Conservation (phyloP, 2,113 vertebrate genomes). For the Oncorhynchus tshawytscha region DNA sequence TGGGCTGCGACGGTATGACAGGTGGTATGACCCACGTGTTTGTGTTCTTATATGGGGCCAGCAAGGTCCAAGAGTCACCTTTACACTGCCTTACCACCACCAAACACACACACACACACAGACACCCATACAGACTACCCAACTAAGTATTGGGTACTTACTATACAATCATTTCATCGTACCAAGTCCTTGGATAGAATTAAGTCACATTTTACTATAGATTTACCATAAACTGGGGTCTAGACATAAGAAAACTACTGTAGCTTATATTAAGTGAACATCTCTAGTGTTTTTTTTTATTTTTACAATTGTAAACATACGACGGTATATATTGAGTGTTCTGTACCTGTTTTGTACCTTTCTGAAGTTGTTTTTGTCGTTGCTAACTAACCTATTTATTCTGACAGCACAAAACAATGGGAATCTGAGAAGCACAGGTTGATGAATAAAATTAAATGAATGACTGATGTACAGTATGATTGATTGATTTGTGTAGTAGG, state of each 20-base stretch:
- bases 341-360: conserved; percentile 8
- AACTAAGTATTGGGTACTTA: not conserved
- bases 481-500: conserved; percentile 26
- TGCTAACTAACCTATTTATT: conserved; percentile 11
- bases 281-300: not conserved
- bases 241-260: conserved; percentile 6
- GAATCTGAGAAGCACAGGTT: not conserved
- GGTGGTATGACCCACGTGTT: not conserved
- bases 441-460: not conserved
- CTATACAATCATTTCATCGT: conserved; percentile 36
- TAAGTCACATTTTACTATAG: not conserved
- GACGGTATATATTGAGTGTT: not conserved
- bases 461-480: not conserved
- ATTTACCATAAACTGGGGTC: not conserved
- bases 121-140: not conserved
- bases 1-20: not conserved
- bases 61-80: not conserved
- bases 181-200: not conserved
- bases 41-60: not conserved
- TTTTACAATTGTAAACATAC: conserved; percentile 26
- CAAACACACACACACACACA: conserved; percentile 31
- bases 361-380: conserved; percentile 4
- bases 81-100: conserved; percentile 18
- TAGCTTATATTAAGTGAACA: conserved; percentile 35
- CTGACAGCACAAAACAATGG: not conserved